Evolutionary conservation across 37 sponge, comb jelly and placozoan genomes (phyloP).

Genomic region (Spongilla lacustris): DNA sequence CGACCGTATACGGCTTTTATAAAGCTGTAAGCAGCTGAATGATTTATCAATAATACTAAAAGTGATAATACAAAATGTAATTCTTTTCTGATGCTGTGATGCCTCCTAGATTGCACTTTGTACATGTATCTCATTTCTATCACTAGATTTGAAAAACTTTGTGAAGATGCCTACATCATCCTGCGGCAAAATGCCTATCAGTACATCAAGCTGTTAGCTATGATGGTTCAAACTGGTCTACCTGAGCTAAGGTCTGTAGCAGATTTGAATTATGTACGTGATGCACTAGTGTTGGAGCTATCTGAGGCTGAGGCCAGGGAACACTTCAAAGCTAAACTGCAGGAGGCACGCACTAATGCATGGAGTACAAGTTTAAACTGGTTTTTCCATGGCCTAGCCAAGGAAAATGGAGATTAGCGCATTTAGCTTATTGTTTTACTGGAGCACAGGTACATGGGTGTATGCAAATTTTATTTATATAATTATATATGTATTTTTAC

Average conservation of each 20-base stretch:
- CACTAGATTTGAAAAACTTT: constrained; percentile 69
- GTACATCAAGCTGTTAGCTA: constrained; percentile 85
- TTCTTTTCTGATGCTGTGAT: no score
- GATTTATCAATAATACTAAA: no score
- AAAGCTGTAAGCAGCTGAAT: no score
- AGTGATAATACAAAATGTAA: no score
- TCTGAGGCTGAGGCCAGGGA: constrained; percentile 77
- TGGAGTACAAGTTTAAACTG: constrained; percentile 88
- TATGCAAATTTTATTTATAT: no score
- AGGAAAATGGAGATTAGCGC: constrained; percentile 62
- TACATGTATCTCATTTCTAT: background rate
- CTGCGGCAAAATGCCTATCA: constrained; percentile 74
- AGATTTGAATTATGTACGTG: constrained; percentile 87
- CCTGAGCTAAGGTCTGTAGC: constrained; percentile 84
- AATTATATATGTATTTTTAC: no score
- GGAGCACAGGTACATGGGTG: no score
- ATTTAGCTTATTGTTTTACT: background rate
- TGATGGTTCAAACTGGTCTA: constrained; percentile 93
- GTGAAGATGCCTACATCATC: constrained; percentile 84
- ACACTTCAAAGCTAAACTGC: constrained; percentile 71
- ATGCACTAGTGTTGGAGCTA: constrained; percentile 78
- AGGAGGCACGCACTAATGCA: constrained; percentile 80
- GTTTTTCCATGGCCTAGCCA: constrained; percentile 91
- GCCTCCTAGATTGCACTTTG: no score
- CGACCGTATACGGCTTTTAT: no score